phyloP scores from a whole-genome alignment of 2,888 invertebrate genomes.

The Zaprionus lineosus region DNA sequence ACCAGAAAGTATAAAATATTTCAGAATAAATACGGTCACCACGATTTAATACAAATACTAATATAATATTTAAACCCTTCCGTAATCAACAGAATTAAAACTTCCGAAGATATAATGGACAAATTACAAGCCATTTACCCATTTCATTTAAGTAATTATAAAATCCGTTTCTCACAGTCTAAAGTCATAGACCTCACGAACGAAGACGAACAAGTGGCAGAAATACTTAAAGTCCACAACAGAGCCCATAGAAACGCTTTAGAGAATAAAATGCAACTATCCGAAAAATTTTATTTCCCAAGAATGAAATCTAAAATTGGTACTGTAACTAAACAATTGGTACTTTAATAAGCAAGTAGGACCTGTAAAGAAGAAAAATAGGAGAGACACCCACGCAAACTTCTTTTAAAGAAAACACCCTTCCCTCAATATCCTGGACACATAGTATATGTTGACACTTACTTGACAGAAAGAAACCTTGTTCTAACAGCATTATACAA shows the following conservation, averaged over 20 bases:
- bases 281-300: no score
- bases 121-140: background rate
- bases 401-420: background rate
- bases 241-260: background rate
- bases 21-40: background rate
- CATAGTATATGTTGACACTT: no score
- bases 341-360: no score
- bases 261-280: no score
- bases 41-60: background rate
- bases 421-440: no score
- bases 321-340: no score
- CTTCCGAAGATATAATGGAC: background rate
- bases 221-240: background rate
- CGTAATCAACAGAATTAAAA: background rate
- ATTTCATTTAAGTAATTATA: background rate
- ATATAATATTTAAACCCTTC: constrained; percentile 2
- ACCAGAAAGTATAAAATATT: background rate
- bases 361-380: no score
- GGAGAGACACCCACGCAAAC: no score
- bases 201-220: background rate
- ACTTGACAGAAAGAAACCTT: no score
- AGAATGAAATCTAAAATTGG: no score
- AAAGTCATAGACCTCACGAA: background rate
- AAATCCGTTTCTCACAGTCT: background rate
- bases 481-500: no score